phyloP scores from a whole-genome alignment of 2,888 invertebrate genomes.

The Druceiella hillmani region DNA sequence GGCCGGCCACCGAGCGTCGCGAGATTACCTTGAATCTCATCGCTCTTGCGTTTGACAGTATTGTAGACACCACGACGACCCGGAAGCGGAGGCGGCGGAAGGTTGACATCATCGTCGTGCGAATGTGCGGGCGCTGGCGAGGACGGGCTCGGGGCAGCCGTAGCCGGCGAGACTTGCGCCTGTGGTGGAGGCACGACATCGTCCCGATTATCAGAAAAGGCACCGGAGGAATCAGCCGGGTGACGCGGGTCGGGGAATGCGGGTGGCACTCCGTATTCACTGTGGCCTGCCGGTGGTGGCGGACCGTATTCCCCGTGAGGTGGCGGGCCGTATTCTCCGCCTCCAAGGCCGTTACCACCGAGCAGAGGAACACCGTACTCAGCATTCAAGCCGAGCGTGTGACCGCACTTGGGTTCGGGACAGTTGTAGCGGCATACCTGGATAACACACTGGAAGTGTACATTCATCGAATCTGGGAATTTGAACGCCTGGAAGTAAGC shows the following conservation, averaged over 20 bases:
- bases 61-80: slow-evolving; percentile 74
- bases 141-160: slow-evolving; percentile 54
- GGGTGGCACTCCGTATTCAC: slow-evolving; percentile 70
- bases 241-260: slow-evolving; percentile 85
- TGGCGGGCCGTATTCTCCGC: slow-evolving; percentile 60
- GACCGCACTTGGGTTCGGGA: slow-evolving; percentile 84
- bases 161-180: slow-evolving; percentile 70
- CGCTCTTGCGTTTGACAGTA: slow-evolving; percentile 78
- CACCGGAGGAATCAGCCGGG: slow-evolving; percentile 77
- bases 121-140: slow-evolving; percentile 48
- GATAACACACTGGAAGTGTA: slow-evolving; percentile 94
- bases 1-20: slow-evolving; percentile 82
- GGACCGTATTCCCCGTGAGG: slow-evolving; percentile 66
- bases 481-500: slow-evolving; percentile 97
- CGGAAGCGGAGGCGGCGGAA: slow-evolving; percentile 82
- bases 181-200: slow-evolving; percentile 78
- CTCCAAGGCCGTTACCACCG: slow-evolving; percentile 55
- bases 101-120: slow-evolving; percentile 57
- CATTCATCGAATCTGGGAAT: slow-evolving; percentile 96
- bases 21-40: slow-evolving; percentile 71
- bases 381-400: slow-evolving; percentile 52
- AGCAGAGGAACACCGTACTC: slow-evolving; percentile 64
- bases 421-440: slow-evolving; percentile 93
- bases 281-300: slow-evolving; percentile 56
- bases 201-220: slow-evolving; percentile 76